phyloP scores from a whole-genome alignment of 2,113 vertebrate species.

The Pelvicachromis taeniatus region DNA sequence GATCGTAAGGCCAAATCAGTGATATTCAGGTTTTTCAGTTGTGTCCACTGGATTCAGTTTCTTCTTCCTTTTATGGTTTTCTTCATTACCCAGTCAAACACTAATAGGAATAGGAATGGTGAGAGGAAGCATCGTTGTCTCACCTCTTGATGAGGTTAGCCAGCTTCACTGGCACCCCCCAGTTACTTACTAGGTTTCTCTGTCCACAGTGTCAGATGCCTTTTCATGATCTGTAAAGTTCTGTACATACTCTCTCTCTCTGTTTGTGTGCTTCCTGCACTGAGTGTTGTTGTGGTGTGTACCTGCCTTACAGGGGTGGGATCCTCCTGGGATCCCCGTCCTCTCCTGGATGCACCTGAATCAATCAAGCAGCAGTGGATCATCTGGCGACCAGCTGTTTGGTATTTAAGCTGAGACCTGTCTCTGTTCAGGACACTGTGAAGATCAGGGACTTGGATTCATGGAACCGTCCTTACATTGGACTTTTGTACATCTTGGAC shows the following conservation, averaged over 20 bases:
- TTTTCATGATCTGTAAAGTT: not conserved
- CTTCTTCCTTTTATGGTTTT: not conserved
- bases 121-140: not conserved
- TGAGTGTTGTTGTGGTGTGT: not conserved
- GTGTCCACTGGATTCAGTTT: not conserved
- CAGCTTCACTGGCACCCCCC: not conserved
- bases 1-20: not conserved
- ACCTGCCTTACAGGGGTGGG: not conserved
- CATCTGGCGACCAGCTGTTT: not conserved
- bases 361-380: not conserved
- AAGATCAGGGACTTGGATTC: not conserved
- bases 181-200: not conserved
- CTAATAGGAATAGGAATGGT: not conserved
- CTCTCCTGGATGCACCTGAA: not conserved
- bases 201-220: accelerated
- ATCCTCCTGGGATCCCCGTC: not conserved
- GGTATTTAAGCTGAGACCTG: not conserved
- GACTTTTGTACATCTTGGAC: not conserved
- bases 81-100: not conserved
- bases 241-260: not conserved
- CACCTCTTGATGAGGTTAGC: not conserved
- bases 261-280: not conserved
- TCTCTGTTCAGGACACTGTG: no score
- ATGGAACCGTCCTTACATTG: not conserved
- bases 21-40: accelerated